A percentile compares a stretch with the other conserved stretches of the same genome.
Evolutionary conservation across 2,888 invertebrate genomes (phyloP).

Genomic region (Anodontia alba): DNA sequence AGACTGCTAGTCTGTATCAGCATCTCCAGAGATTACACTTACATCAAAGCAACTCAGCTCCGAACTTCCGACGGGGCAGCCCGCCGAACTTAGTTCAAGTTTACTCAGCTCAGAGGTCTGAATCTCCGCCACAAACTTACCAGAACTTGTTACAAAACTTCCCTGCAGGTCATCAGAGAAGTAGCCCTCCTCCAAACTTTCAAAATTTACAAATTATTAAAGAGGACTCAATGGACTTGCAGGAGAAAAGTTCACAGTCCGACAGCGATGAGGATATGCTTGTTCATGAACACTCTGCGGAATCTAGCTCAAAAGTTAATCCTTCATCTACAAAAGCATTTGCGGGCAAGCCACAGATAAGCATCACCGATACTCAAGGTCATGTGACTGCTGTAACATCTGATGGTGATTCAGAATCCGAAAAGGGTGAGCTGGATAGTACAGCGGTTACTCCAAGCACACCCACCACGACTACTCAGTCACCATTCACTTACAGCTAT

Average conservation of each 20-base stretch:
- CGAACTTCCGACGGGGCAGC: constrained; percentile 62
- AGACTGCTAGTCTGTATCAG: constrained; percentile 83
- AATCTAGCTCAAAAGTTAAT: constrained; percentile 13
- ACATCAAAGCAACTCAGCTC: constrained; percentile 66
- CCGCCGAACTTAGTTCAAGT: constrained; percentile 56
- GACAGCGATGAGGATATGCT: constrained; percentile 66
- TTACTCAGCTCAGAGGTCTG: constrained; percentile 61
- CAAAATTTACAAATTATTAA: constrained; percentile 84
- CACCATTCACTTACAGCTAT: constrained; percentile 48
- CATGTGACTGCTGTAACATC: constrained; percentile 83
- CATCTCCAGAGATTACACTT: constrained; percentile 85
- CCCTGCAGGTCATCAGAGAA: constrained; percentile 73
- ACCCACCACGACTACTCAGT: constrained; percentile 23
- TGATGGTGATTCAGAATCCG: constrained; percentile 65
- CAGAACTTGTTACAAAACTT: constrained; percentile 67
- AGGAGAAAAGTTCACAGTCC: constrained; percentile 57
- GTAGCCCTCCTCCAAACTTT: constrained; percentile 82
- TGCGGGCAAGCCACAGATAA: constrained; percentile 91
- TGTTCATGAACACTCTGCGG: constrained; percentile 60
- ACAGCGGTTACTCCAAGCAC: constrained; percentile 45
- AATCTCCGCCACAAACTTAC: constrained; percentile 72
- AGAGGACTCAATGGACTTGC: constrained; percentile 79
- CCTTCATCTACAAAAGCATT: constrained; percentile 58
- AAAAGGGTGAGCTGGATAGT: constrained; percentile 53
- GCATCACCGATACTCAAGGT: constrained; percentile 95